Percentiles rank a stretch among this genome's conserved stretches.
These are phyloP conservation scores for Atherinosoma microstoma DNA, from an alignment of 2,797 vertebrate species.

Conservation along the genomic window DNA sequence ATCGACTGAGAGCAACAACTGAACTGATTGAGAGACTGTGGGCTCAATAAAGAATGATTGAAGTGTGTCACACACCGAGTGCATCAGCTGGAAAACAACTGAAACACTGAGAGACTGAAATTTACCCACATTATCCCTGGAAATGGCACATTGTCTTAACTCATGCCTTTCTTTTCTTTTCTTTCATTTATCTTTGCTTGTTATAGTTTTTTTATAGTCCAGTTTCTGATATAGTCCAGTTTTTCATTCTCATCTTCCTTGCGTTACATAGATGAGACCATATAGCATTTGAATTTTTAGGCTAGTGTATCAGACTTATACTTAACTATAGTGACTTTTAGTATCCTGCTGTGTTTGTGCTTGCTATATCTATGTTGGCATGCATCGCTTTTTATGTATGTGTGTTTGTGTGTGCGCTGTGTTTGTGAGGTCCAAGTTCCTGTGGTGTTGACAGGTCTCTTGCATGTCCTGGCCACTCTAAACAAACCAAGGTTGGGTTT, in stretches of 20 bases:
- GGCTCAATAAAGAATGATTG: constrained; percentile 56
- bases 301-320: constrained; percentile 8
- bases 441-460: constrained; percentile 81
- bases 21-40: constrained; percentile 54
- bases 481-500: constrained; percentile 83
- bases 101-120: constrained; percentile 49
- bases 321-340: background rate
- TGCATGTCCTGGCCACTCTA: constrained; percentile 72
- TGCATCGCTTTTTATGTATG: constrained; percentile 10
- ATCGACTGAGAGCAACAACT: constrained; percentile 77
- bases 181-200: background rate
- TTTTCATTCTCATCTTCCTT: background rate
- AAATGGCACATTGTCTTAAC: constrained; percentile 32
- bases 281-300: background rate
- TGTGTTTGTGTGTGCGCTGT: constrained; percentile 4
- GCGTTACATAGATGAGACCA: background rate
- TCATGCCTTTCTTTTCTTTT: constrained; percentile 5
- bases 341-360: background rate
- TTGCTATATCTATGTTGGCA: background rate
- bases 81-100: constrained; percentile 47
- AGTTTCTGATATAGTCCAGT: too few relatives aligned
- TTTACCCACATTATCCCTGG: constrained; percentile 55
- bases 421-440: constrained; percentile 56
- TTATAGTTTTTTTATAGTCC: too few relatives aligned
- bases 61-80: constrained; percentile 67